phyloP scores from a whole-genome alignment of 2,888 invertebrate species.

The Melanostoma scalare region DNA sequence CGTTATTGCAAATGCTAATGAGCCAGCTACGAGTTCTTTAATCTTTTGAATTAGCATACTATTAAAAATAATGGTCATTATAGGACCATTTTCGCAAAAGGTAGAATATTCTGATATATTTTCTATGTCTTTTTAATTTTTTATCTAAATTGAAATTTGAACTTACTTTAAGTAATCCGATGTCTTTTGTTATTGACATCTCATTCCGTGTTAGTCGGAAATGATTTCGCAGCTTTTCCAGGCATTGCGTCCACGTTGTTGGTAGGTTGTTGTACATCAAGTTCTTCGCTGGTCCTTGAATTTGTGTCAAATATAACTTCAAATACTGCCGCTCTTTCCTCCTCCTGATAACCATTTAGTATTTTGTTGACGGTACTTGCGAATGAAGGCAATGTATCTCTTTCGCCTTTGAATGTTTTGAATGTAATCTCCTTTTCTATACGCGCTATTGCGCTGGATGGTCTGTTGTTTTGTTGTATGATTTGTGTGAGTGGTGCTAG shows the following conservation, averaged over 20 bases:
- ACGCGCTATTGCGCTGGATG: background rate
- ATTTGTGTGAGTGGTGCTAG: constrained; percentile 9
- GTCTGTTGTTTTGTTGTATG: background rate
- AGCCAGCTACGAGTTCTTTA: constrained; percentile 5
- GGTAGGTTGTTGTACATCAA: constrained; percentile 1
- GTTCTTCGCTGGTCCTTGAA: constrained; percentile 24
- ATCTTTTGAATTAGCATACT: background rate
- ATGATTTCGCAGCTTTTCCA: background rate
- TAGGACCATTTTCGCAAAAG: too few species aligned
- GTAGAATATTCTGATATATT: too few species aligned
- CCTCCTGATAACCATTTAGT: background rate
- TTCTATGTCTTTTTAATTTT: too few species aligned
- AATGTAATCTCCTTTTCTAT: constrained; percentile 17
- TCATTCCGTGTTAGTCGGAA: background rate
- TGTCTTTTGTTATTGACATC: constrained; percentile 8
- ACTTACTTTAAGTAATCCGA: constrained; percentile 6
- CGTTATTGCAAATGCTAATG: background rate
- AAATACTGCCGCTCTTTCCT: background rate
- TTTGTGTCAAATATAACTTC: constrained; percentile 19
- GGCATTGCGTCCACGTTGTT: background rate
- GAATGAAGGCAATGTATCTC: constrained; percentile 18
- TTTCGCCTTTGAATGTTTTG: constrained; percentile 4
- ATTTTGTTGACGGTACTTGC: background rate
- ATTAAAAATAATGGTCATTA: too few species aligned
- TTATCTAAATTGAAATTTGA: too few species aligned